Conservation (phyloP, 2,113 vertebrate genomes). For the Eubucco bourcierii region DNA sequence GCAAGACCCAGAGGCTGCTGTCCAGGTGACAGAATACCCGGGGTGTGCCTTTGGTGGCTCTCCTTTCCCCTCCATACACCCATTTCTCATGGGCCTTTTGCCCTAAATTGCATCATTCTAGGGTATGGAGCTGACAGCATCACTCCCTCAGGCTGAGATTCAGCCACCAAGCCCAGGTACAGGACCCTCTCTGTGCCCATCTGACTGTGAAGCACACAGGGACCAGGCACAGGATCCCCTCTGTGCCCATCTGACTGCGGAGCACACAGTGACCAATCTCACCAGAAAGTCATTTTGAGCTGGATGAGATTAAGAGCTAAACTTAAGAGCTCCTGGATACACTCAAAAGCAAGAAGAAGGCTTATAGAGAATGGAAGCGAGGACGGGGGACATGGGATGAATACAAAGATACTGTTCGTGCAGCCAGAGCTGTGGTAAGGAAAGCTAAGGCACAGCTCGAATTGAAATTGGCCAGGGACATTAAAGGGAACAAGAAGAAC, state of each 20-base stretch:
- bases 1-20: background rate
- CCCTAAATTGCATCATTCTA: background rate
- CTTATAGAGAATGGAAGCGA: no score
- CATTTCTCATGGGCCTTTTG: background rate
- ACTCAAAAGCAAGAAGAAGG: no score
- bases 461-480: no score
- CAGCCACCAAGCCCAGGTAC: background rate
- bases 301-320: constrained; percentile 2
- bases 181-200: no score
- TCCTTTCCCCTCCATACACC: background rate
- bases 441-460: no score
- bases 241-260: background rate
- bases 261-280: background rate
- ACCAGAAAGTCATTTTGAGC: constrained; percentile 27
- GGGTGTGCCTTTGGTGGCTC: background rate
- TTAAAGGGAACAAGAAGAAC: no score
- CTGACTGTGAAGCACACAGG: no score
- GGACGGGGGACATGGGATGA: no score
- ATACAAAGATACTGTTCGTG: no score
- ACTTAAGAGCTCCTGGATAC: no score
- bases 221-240: no score
- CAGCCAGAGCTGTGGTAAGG: no score
- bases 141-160: background rate
- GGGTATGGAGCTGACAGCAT: background rate
- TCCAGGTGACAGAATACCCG: background rate